phyloP scores from a whole-genome alignment of 2,888 invertebrate species.

The Litoditis marina region DNA sequence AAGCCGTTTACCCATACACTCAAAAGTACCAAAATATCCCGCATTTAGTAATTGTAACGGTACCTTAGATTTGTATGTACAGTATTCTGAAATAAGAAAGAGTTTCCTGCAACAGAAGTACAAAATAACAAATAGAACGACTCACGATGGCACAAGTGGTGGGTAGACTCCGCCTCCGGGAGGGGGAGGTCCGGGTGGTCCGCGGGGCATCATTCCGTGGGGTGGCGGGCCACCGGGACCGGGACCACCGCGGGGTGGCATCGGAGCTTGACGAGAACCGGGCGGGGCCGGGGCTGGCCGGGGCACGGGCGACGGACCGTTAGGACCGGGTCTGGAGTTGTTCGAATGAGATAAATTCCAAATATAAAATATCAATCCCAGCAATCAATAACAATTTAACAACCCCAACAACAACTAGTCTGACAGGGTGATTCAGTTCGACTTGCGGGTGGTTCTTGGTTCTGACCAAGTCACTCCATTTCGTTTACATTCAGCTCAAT shows the following conservation, averaged over 20 bases:
- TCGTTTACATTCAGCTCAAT: no score
- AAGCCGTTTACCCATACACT: no score
- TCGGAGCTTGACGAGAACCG: conserved; percentile 67
- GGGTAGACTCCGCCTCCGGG: conserved; percentile 36
- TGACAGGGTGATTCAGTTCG: no score
- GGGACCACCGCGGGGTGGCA: conserved; percentile 39
- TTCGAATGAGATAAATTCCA: background rate
- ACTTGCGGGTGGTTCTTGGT: no score
- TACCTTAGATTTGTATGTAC: conserved; percentile 9
- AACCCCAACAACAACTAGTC: no score
- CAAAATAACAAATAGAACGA: conserved; percentile 16
- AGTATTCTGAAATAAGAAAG: conserved; percentile 7
- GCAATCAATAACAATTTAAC: no score
- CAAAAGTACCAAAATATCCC: no score
- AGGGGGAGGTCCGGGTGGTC: conserved; percentile 36
- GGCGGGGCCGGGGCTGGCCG: conserved; percentile 69
- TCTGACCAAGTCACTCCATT: no score
- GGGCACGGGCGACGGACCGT: conserved; percentile 48
- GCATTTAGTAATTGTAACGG: background rate
- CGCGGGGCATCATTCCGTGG: conserved; percentile 10
- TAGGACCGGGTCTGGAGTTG: conserved; percentile 16
- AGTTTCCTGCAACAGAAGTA: conserved; percentile 4
- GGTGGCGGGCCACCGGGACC: conserved; percentile 30
- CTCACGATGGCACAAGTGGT: conserved; percentile 53
- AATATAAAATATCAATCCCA: no score